Evolutionary conservation across 2,113 vertebrate species (phyloP), one percentile per base, ranked within the genome.

Genomic region (Perca schrenkii): DNA sequence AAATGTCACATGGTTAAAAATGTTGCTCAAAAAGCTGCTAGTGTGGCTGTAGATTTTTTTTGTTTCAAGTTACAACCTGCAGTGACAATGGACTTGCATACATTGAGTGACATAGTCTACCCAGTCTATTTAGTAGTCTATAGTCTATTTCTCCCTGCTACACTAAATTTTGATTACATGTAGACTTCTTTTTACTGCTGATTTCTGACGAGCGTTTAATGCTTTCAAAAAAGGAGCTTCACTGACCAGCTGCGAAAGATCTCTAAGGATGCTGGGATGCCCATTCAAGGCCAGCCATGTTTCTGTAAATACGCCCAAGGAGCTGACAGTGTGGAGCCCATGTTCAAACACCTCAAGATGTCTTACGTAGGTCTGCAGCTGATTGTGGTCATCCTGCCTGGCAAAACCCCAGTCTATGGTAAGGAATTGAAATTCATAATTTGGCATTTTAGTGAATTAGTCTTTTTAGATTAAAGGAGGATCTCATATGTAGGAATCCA

Each of bases 241-340:
- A 99, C 98, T 0, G 98, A 99, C 90, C 98, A 99, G 91, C 94
- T 99, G 57, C 96, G 98, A 58, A 99, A 99, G 94, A 99, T 99
- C 91, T 99, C 98, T 1, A 99, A 99, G 91, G 98, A 99, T 0
- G 98, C 98, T 0, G 98, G 98, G 79, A 99, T 99, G 98, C 98
- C 98, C 0, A 99, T 99, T 88, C 98, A 99, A 69, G 98, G 98
- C 52, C 98, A 99, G 91, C 98, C 98, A 0, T 99, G 98, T 74
- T 99, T 99, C 94, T 99, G 98, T 93, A 99, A 99, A 82, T 99
- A 99, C 0, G 98, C 98, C 62, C 98, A 99, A 85, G 98, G 98
- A 1, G 98, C 98, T 0, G 98, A 99, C 95, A 99, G 98, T 0
- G 98, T 99, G 93, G 98, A 99, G 95, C 98, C 98, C 88, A 99